Conservation (phyloP, 2,113 vertebrate genomes). For the Blennius ocellaris region DNA sequence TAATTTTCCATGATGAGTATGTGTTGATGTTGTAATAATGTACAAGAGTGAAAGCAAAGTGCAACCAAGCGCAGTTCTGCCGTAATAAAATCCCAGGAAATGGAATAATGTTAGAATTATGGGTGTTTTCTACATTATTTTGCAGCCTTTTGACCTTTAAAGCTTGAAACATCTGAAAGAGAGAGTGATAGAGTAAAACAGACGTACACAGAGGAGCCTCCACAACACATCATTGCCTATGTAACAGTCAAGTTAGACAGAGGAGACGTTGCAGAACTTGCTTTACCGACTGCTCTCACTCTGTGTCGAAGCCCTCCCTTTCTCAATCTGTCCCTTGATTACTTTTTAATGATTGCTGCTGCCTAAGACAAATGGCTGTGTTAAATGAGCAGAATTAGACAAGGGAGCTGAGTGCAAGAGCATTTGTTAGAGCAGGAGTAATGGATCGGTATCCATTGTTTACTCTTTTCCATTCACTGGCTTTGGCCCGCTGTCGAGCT, state of each 20-base stretch:
- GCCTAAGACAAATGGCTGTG: constrained; percentile 84
- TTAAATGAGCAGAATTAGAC: constrained; percentile 86
- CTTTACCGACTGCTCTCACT: constrained; percentile 39
- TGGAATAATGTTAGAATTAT: constrained; percentile 29
- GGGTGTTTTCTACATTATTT: constrained; percentile 19
- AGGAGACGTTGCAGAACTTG: constrained; percentile 51
- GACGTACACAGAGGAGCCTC: constrained; percentile 29
- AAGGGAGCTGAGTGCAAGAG: constrained; percentile 73
- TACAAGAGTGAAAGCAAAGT: constrained; percentile 47
- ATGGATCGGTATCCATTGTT: constrained; percentile 80
- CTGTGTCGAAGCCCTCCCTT: constrained; percentile 58
- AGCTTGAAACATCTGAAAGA: constrained; percentile 49
- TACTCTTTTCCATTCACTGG: constrained; percentile 65
- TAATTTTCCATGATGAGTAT: constrained; percentile 52
- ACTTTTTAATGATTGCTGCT: constrained; percentile 88
- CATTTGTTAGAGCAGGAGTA: constrained; percentile 82
- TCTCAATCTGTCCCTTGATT: constrained; percentile 83
- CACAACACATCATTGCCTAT: constrained; percentile 42
- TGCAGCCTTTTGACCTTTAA: constrained; percentile 54
- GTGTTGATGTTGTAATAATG: constrained; percentile 54
- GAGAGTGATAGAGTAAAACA: neutral
- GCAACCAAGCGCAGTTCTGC: constrained; percentile 43
- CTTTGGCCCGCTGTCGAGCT: constrained; percentile 56
- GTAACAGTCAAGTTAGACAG: constrained; percentile 69
- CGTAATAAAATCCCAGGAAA: constrained; percentile 30